Percentiles rank a stretch among this genome's conserved stretches.
phyloP scores from a whole-genome alignment of 2,113 vertebrate species.

The Rhodinocichla rosea region DNA sequence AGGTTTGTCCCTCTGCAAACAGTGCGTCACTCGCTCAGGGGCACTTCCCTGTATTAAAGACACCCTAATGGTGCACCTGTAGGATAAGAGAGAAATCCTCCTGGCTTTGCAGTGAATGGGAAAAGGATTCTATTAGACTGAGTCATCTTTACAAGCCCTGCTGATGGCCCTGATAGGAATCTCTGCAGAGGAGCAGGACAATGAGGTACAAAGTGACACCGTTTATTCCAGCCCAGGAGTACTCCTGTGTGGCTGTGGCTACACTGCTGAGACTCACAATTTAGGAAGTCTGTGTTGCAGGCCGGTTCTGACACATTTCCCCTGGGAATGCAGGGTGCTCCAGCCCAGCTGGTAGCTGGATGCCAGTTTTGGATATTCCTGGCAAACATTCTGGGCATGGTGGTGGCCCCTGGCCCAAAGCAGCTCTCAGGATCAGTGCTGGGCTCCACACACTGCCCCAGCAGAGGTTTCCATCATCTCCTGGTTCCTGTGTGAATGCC shows the following conservation, averaged over 20 bases:
- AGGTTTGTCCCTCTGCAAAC: background rate
- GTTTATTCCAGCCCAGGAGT: background rate
- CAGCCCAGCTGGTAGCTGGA: background rate
- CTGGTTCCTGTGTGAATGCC: background rate
- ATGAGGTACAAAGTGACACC: background rate
- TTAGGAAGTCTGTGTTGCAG: background rate
- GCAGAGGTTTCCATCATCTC: background rate
- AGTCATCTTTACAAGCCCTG: background rate
- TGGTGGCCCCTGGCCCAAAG: background rate
- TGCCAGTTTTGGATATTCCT: background rate
- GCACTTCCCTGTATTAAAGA: background rate
- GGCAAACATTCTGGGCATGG: accelerated
- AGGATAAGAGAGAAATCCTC: background rate
- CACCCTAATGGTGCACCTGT: background rate
- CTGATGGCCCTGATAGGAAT: background rate
- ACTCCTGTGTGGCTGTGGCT: background rate
- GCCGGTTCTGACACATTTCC: background rate
- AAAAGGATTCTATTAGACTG: background rate
- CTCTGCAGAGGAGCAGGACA: background rate
- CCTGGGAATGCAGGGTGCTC: background rate
- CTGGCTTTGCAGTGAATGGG: background rate
- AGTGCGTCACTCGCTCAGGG: background rate
- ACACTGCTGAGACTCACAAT: background rate
- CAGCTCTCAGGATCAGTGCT: background rate
- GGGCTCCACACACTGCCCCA: background rate